Evolutionary conservation across 2,797 vertebrate genomes (phyloP).

Genomic region (Hafferia zeledoni): DNA sequence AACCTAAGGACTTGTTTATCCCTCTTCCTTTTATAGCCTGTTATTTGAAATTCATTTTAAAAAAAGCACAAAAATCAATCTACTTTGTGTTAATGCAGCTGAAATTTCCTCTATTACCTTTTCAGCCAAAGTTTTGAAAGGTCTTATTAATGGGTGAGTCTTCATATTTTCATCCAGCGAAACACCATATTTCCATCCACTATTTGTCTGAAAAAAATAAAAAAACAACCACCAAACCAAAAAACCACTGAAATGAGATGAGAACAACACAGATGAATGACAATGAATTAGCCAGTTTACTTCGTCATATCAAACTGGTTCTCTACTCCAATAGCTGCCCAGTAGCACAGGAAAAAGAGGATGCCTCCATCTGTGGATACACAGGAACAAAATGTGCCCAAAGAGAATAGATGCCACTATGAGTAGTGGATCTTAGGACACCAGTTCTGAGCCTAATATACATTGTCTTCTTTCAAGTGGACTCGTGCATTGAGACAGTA

Average conservation of each 20-base stretch:
- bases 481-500: fast-evolving
- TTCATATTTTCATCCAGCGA: slow-evolving; percentile 92
- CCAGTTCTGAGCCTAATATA: neutral
- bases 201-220: slow-evolving; percentile 82
- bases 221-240: fast-evolving
- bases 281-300: neutral
- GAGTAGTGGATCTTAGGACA: neutral
- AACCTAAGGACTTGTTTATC: neutral
- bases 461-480: fast-evolving
- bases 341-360: neutral
- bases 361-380: no score
- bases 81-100: neutral
- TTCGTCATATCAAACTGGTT: neutral
- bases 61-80: neutral
- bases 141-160: slow-evolving; percentile 91
- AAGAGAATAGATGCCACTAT: neutral
- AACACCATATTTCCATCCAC: slow-evolving; percentile 94
- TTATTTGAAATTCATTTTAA: neutral
- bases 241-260: neutral
- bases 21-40: neutral
- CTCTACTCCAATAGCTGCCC: neutral
- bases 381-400: neutral
- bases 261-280: neutral
- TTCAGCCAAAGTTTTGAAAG: slow-evolving; percentile 93
- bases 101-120: slow-evolving; percentile 82